Evolutionary conservation across 2,888 invertebrate species (phyloP).

Genomic region (Microdon myrmicae): DNA sequence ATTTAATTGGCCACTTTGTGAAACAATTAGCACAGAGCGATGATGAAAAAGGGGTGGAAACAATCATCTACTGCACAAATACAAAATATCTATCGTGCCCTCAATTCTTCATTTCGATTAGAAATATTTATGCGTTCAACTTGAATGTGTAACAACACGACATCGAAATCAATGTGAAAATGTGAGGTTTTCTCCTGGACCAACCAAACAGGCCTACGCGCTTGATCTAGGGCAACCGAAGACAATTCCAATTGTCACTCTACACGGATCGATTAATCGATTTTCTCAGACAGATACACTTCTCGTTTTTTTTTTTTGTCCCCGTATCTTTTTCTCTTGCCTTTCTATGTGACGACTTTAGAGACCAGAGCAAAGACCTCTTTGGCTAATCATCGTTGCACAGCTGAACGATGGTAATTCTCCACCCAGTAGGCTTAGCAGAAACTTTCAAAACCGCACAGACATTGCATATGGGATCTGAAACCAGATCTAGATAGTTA

Average conservation of each 20-base stretch:
- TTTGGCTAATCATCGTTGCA: constrained; percentile 46
- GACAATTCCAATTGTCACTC: constrained; percentile 44
- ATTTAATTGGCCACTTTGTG: no score
- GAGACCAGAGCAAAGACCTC: constrained; percentile 45
- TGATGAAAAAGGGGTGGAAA: no score
- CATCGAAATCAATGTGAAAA: constrained; percentile 24
- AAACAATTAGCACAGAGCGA: no score
- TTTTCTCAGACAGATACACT: constrained; percentile 32
- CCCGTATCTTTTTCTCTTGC: not conserved
- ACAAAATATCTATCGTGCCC: no score
- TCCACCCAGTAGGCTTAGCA: constrained; percentile 37
- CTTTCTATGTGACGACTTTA: constrained; percentile 20
- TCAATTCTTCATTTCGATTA: not conserved
- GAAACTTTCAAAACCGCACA: constrained; percentile 39
- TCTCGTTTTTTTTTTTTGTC: not conserved
- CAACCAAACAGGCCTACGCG: constrained; percentile 16
- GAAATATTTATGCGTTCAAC: constrained; percentile 1
- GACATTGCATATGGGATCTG: constrained; percentile 16
- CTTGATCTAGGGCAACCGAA: constrained; percentile 34
- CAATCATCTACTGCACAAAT: no score
- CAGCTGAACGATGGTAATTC: constrained; percentile 31
- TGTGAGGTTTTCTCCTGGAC: constrained; percentile 13
- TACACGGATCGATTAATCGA: constrained; percentile 46
- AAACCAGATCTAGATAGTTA: constrained; percentile 30
- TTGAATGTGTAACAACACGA: constrained; percentile 9